A percentile compares a stretch with the other conserved stretches of the same genome.
These are phyloP conservation scores for Uria aalge DNA, from an alignment of 2,113 vertebrate genomes.

Conservation along the genomic window DNA sequence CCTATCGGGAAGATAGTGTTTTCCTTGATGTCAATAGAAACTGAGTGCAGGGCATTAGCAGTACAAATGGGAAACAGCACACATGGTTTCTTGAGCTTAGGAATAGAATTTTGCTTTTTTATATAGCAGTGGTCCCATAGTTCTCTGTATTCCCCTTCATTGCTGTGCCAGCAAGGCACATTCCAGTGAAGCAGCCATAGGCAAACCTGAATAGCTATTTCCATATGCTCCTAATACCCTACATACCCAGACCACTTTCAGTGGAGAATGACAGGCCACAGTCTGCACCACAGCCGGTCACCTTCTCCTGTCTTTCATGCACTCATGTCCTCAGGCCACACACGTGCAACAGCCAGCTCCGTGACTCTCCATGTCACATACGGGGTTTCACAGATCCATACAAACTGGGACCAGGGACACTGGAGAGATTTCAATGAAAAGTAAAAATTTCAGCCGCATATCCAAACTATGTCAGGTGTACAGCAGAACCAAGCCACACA, in stretches of 20 bases:
- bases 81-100: neutral
- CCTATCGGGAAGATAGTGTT: neutral
- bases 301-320: neutral
- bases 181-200: neutral
- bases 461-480: neutral
- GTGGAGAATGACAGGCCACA: neutral
- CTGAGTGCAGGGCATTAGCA: neutral
- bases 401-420: neutral
- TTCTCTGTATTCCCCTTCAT: neutral
- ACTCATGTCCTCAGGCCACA: neutral
- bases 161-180: neutral
- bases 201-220: neutral
- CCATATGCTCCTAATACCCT: neutral
- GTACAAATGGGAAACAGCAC: neutral
- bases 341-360: neutral
- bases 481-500: neutral
- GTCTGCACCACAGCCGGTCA: neutral
- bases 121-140: neutral
- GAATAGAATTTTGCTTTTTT: neutral
- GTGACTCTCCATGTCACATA: fast-evolving
- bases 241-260: neutral
- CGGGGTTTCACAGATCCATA: neutral
- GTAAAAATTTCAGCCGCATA: neutral
- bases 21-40: neutral
- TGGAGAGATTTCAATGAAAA: neutral